Evolutionary conservation across 2,888 invertebrate genomes (phyloP).

Genomic region (Carcina quercana): DNA sequence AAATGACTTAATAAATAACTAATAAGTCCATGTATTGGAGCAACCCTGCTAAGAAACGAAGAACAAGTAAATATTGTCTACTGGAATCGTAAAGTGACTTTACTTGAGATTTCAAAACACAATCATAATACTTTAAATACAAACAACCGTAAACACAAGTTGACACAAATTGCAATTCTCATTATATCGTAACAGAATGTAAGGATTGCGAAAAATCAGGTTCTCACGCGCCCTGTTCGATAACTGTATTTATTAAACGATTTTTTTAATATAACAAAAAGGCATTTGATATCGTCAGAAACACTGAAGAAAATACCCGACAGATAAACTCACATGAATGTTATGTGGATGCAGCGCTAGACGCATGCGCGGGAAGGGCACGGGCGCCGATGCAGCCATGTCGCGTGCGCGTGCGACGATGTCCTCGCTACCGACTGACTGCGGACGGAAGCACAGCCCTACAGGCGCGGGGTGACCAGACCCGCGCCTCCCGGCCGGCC

Average conservation of each 20-base stretch:
- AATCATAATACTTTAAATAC: not conserved
- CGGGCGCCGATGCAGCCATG: slow-evolving; percentile 47
- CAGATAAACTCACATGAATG: slow-evolving; percentile 60
- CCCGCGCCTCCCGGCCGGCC: slow-evolving; percentile 12
- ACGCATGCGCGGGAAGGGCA: slow-evolving; percentile 56
- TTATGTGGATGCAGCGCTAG: slow-evolving; percentile 60
- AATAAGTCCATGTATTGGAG: too few species aligned
- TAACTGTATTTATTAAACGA: too few species aligned
- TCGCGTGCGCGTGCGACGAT: slow-evolving; percentile 35
- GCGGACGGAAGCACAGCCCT: slow-evolving; percentile 1
- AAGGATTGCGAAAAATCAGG: slow-evolving; percentile 57
- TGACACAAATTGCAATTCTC: slow-evolving; percentile 27
- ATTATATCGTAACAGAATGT: slow-evolving; percentile 53
- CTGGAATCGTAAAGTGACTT: too few species aligned
- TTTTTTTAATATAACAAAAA: too few species aligned
- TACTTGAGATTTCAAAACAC: too few species aligned
- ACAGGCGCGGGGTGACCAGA: slow-evolving; percentile 7
- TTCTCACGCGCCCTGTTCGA: slow-evolving; percentile 36
- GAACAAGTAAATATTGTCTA: too few species aligned
- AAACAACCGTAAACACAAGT: slow-evolving; percentile 31
- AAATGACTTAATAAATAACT: too few species aligned
- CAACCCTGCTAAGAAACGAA: too few species aligned
- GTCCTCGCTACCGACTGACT: slow-evolving; percentile 18
- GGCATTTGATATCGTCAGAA: too few species aligned
- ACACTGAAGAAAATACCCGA: too few species aligned